Base-by-base conservation (phyloP, 1,140 invertebrate species). In the Drosophila sechellia region DNA sequence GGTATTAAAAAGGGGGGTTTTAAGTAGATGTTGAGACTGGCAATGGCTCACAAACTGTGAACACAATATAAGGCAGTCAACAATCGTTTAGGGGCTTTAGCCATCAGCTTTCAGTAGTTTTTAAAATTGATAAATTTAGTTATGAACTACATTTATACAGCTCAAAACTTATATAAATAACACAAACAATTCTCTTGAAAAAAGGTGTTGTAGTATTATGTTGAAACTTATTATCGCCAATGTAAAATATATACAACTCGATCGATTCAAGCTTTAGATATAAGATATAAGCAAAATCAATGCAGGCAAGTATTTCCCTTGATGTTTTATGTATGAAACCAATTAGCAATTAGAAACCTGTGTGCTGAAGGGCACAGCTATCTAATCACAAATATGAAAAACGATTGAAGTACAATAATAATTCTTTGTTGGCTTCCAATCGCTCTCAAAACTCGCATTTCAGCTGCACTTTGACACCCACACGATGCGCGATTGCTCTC, bases 1-100 rank as follows among this genome's bases (percentile, higher is more conserved):
- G 50, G 35, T 45, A 77, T 60, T 77, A 77, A 77, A 69, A 50
- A 50, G n/a, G 53, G 35, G 39, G 72, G 25, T 49, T 66, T 74
- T 37, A 45, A 46, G 45, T 4, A 12, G 15, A 20, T 17, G 25
- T 35, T 20, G 8, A 22, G 20, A 3, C 39, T n/a, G 50, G 3
- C 45, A 57, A 55, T 55, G 40, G 1, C 52, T 75, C 1, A 35
- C n/a, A 61, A 69, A 72, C 57, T 73, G 27, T 27, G 12, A 35
- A 35, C 27, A 17, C 54, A 39, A 8, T 35, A 34, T 45, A 17
- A 50, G 8, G 3, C n/a, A 6, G n/a, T 34, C 25, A 35, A 37
- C 35, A 17, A 27, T 8, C 27, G 8, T 31, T 1, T 8, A 31
- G 0, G 27, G 27, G 2, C 1, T 31, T 31, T 31, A 31, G 2